Evolutionary conservation across 92 coral and sea anemone species (phyloP).

Genomic region (Zoanthus solanderi): DNA sequence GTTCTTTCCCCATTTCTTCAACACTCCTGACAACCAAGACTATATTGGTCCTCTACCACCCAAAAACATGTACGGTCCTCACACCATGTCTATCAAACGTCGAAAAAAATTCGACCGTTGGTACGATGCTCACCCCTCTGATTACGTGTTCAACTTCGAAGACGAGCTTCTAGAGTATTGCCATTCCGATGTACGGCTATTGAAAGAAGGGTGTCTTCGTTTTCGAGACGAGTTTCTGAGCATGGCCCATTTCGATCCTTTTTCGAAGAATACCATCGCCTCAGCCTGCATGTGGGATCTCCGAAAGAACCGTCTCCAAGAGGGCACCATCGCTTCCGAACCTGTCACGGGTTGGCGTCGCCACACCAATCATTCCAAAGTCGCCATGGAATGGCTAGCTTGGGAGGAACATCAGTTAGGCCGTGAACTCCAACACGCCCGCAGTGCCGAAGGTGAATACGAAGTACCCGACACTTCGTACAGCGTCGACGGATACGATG

Average conservation of each 20-base stretch:
- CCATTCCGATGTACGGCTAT: background rate
- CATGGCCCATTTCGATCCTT: background rate
- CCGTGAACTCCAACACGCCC: background rate
- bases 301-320: background rate
- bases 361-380: background rate
- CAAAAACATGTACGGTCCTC: conserved; percentile 11
- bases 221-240: background rate
- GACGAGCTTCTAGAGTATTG: background rate
- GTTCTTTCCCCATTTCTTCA: conserved; percentile 30
- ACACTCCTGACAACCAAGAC: background rate
- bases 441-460: background rate
- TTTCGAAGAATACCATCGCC: background rate
- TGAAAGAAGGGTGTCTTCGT: background rate
- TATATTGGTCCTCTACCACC: conserved; percentile 11
- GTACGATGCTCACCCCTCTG: background rate
- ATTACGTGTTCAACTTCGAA: conserved; percentile 7
- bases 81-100: background rate
- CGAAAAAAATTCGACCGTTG: background rate
- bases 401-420: background rate
- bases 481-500: background rate
- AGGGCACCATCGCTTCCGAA: background rate
- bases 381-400: background rate
- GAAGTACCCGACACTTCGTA: background rate
- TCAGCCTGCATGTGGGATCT: background rate
- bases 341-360: background rate